Conservation (phyloP, 2,797 vertebrate species). For the Amazona ochrocephala region DNA sequence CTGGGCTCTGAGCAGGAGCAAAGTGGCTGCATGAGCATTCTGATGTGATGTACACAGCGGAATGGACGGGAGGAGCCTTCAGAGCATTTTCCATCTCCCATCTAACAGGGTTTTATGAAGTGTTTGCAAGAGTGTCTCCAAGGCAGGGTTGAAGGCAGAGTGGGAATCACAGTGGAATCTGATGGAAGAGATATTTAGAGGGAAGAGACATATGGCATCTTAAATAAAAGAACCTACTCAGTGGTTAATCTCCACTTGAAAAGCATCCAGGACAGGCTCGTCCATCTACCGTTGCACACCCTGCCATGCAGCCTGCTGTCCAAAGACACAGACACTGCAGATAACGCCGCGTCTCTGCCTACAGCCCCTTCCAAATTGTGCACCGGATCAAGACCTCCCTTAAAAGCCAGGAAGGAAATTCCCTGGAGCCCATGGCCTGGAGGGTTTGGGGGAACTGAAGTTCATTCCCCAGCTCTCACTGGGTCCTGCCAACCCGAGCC, state of each 20-base stretch:
- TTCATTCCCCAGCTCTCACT: background rate
- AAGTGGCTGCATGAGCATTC: rapidly evolving
- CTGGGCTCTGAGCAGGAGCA: rapidly evolving
- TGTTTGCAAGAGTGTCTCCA: background rate
- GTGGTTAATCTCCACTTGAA: slow-evolving; percentile 65
- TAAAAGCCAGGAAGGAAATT: background rate
- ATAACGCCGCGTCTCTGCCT: rapidly evolving
- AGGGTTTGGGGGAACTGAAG: background rate
- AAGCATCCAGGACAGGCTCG: slow-evolving; percentile 38
- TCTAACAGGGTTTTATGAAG: slow-evolving; percentile 20
- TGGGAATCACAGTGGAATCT: slow-evolving; percentile 44
- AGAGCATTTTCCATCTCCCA: background rate
- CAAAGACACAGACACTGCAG: background rate
- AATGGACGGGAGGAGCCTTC: background rate
- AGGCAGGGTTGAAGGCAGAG: slow-evolving; percentile 41
- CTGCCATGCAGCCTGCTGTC: background rate
- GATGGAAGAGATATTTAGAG: slow-evolving; percentile 63
- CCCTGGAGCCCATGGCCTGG: background rate
- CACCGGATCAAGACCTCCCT: background rate
- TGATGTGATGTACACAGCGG: rapidly evolving
- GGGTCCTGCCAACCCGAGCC: background rate
- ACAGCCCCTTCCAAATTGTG: background rate
- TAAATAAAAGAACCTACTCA: slow-evolving; percentile 60
- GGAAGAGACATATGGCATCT: slow-evolving; percentile 66
- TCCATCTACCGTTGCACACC: background rate